Conservation (phyloP, 2,113 vertebrate species). For the Ammospiza caudacuta region DNA sequence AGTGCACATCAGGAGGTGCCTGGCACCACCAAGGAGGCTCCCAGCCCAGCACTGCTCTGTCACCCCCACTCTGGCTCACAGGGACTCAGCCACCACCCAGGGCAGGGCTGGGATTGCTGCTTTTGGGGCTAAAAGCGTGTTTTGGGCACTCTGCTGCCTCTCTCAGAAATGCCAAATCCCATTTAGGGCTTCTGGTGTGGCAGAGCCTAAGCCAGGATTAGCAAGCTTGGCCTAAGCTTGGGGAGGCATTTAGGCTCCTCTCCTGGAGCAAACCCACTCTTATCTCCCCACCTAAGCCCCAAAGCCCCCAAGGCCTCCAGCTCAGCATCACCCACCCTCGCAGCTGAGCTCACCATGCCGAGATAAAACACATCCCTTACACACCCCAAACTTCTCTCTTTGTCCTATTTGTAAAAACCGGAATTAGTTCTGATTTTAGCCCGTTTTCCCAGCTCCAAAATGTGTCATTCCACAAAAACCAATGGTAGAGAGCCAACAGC, state of each 20-base stretch:
- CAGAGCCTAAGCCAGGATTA: background rate
- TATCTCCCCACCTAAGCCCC: background rate
- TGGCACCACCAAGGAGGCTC: background rate
- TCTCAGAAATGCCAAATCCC: background rate
- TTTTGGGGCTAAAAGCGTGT: background rate
- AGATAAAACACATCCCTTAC: background rate
- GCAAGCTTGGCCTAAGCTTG: background rate
- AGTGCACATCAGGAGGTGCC: background rate
- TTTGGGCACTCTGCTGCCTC: background rate
- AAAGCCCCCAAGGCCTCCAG: background rate
- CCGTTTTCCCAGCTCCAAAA: background rate
- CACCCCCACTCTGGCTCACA: fast-evolving
- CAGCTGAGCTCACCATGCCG: background rate
- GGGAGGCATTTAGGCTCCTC: background rate
- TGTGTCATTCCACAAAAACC: background rate
- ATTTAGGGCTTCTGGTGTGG: background rate
- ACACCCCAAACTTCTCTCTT: background rate
- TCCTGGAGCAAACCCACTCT: background rate
- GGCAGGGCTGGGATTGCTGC: background rate
- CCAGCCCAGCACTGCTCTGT: background rate
- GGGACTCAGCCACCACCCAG: background rate
- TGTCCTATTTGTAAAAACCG: fast-evolving
- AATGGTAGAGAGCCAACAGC: background rate
- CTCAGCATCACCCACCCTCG: background rate
- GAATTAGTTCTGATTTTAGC: background rate